Conservation (phyloP, 2,797 vertebrate genomes). For the Paguma larvata region DNA sequence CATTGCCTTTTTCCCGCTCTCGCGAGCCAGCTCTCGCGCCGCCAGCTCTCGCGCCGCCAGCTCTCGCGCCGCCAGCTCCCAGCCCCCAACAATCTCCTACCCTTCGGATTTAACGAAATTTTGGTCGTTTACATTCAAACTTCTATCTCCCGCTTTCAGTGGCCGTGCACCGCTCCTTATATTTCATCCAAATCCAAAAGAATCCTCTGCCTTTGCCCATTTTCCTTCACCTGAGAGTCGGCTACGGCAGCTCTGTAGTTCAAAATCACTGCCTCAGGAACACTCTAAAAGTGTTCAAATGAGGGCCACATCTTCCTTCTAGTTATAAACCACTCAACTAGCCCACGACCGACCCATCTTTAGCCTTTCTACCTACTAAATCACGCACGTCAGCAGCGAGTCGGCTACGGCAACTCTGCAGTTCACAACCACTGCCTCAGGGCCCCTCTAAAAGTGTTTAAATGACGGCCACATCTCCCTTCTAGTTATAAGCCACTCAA, state of each 20-base stretch:
- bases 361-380: background rate
- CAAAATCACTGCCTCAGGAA: background rate
- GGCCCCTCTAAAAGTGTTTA: too few relatives aligned
- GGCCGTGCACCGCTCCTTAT: background rate
- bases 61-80: background rate
- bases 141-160: background rate
- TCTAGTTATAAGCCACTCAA: background rate
- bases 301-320: background rate
- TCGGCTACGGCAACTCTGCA: background rate
- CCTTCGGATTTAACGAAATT: rapidly evolving
- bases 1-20: background rate
- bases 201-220: background rate
- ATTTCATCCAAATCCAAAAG: background rate
- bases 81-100: background rate
- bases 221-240: background rate
- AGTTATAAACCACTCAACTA: background rate
- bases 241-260: background rate
- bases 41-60: background rate
- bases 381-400: background rate
- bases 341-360: background rate
- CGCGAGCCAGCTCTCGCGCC: rapidly evolving
- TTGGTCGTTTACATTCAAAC: background rate
- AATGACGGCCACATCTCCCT: background rate
- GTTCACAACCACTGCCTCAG: too few relatives aligned
- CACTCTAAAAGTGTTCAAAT: background rate